Conservation (phyloP, 2,888 invertebrate genomes). For the Anoncus sp. region DNA sequence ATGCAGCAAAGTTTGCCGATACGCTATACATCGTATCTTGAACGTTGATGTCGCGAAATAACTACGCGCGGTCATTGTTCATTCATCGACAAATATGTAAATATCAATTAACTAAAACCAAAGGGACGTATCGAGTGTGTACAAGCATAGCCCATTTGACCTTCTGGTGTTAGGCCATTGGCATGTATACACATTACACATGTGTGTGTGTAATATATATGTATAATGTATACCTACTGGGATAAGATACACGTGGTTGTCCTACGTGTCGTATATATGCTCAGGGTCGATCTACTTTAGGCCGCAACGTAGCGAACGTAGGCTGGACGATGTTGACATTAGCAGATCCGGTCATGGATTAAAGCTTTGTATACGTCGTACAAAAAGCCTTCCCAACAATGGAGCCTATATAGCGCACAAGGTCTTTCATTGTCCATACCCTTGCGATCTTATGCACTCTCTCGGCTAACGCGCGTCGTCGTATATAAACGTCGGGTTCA, state of each 20-base stretch:
- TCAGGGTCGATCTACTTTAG: conserved; percentile 21
- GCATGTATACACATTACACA: too few relatives aligned
- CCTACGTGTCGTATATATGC: conserved; percentile 17
- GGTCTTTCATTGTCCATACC: conserved; percentile 71
- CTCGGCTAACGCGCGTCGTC: conserved; percentile 28
- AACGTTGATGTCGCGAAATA: conserved; percentile 5
- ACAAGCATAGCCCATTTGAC: too few relatives aligned
- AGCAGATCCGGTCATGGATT: conserved; percentile 81
- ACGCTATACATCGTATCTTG: not conserved
- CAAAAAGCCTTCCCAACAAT: conserved; percentile 78
- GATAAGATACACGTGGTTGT: conserved; percentile 20
- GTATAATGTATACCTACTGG: conserved; percentile 22
- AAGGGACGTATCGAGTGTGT: too few relatives aligned
- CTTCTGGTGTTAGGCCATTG: too few relatives aligned
- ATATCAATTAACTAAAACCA: too few relatives aligned
- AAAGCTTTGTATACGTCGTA: conserved; percentile 80
- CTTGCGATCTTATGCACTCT: conserved; percentile 72
- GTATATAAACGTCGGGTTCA: conserved; percentile 45
- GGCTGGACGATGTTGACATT: conserved; percentile 80
- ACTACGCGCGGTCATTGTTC: conserved; percentile 5
- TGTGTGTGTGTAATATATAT: too few relatives aligned
- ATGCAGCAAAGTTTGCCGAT: not conserved
- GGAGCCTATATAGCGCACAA: conserved; percentile 55
- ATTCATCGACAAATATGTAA: conserved; percentile 6
- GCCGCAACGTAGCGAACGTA: conserved; percentile 26